Percentiles rank a stretch among this genome's conserved stretches.
Evolutionary conservation across 1,140 invertebrate genomes (phyloP).

Genomic region (Riptortus pedestris): DNA sequence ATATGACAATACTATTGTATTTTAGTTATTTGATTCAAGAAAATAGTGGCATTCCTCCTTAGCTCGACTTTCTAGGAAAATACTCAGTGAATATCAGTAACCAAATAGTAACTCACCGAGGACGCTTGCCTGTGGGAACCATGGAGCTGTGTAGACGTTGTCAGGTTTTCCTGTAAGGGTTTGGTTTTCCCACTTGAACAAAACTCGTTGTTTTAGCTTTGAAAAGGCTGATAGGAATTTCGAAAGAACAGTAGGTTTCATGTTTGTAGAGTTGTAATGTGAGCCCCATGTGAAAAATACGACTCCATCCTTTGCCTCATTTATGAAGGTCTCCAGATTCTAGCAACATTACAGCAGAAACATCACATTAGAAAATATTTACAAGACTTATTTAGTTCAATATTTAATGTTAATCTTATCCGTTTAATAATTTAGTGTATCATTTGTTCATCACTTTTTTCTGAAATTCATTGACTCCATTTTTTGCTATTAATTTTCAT

Average conservation of each 20-base stretch:
- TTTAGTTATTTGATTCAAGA: not conserved
- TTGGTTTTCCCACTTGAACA: constrained; percentile 49
- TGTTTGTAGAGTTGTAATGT: constrained; percentile 48
- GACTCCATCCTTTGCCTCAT: constrained; percentile 30
- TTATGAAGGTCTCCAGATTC: constrained; percentile 31
- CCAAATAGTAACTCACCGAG: constrained; percentile 40
- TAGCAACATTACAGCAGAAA: constrained; percentile 19
- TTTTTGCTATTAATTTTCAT: no score
- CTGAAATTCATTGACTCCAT: not conserved
- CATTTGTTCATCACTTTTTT: not conserved
- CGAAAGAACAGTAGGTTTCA: constrained; percentile 43
- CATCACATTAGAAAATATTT: not conserved
- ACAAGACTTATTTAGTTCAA: not conserved
- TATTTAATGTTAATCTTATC: not conserved
- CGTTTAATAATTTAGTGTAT: not conserved
- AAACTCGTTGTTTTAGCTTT: constrained; percentile 45
- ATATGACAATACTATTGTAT: not conserved
- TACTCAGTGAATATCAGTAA: no score
- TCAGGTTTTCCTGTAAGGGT: constrained; percentile 40
- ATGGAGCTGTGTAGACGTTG: constrained; percentile 52
- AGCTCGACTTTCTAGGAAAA: no score
- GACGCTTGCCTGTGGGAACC: constrained; percentile 61
- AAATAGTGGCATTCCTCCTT: no score
- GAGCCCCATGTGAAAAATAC: constrained; percentile 59
- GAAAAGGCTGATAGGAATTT: constrained; percentile 44